phyloP scores from a whole-genome alignment of 2,113 vertebrate genomes.

The Bubo bubo region DNA sequence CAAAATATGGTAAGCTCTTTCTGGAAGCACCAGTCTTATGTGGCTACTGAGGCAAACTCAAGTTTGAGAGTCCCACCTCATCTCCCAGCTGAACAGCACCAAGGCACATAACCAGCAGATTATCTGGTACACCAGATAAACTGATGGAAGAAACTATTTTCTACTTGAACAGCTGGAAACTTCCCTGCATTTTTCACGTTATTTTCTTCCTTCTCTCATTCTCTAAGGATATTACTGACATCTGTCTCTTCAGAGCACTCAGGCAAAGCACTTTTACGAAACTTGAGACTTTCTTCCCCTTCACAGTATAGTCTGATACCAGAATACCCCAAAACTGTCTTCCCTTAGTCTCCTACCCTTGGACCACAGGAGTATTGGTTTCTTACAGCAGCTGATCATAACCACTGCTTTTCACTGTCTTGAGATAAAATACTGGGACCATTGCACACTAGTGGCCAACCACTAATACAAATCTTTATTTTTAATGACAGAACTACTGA shows the following conservation, averaged over 20 bases:
- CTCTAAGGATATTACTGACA: not conserved
- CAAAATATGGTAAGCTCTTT: not conserved
- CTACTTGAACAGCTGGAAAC: not conserved
- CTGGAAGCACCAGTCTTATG: not conserved
- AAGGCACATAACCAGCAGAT: fast-evolving
- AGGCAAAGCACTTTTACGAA: not conserved
- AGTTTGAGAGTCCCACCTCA: not conserved
- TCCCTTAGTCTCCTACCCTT: not conserved
- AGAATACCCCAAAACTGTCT: not conserved
- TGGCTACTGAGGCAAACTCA: not conserved
- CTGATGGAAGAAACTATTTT: not conserved
- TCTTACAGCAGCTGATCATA: not conserved
- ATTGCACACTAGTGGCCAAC: not conserved
- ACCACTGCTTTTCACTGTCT: not conserved
- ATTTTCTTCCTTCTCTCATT: not conserved
- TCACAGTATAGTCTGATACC: not conserved
- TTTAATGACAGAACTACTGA: not conserved
- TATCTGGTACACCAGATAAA: not conserved
- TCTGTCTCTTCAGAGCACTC: not conserved
- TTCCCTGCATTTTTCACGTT: not conserved
- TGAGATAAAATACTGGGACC: not conserved
- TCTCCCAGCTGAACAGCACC: not conserved
- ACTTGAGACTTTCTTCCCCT: not conserved
- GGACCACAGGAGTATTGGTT: not conserved
- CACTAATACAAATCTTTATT: not conserved